These are phyloP conservation scores for Erpobdella octoculata DNA, from an alignment of 2,888 invertebrate species.

Conservation along the genomic window DNA sequence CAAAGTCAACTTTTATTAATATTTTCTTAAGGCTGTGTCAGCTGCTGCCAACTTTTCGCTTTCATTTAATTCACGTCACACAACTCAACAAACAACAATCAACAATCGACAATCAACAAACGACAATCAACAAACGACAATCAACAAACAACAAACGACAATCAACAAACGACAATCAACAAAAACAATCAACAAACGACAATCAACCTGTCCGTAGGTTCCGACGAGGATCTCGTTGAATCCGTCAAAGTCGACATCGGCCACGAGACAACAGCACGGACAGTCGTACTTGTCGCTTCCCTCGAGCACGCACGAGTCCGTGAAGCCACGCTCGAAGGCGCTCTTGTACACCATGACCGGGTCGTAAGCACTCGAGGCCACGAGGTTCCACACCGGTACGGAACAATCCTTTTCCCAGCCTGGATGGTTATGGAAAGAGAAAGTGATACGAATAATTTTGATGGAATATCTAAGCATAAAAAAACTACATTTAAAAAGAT, in stretches of 20 bases:
- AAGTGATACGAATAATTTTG: too few species aligned
- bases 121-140: too few species aligned
- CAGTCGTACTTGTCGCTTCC: conserved; percentile 59
- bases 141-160: neutral
- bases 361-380: neutral
- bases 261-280: conserved; percentile 60
- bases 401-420: too few species aligned
- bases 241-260: conserved; percentile 67
- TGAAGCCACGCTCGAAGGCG: conserved; percentile 5
- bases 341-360: neutral
- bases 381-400: too few species aligned
- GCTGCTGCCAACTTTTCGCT: neutral
- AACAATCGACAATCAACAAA: too few species aligned
- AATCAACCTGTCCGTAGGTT: conserved; percentile 59
- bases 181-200: neutral
- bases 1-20: too few species aligned
- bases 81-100: too few species aligned
- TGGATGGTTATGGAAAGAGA: too few species aligned
- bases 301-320: conserved; percentile 42
- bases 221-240: conserved; percentile 64
- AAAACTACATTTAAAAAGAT: too few species aligned
- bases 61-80: neutral
- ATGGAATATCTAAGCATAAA: too few species aligned
- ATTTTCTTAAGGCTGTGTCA: too few species aligned
- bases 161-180: neutral